phyloP scores from a whole-genome alignment of 2,888 invertebrate species.

The Tetragonula carbonaria region DNA sequence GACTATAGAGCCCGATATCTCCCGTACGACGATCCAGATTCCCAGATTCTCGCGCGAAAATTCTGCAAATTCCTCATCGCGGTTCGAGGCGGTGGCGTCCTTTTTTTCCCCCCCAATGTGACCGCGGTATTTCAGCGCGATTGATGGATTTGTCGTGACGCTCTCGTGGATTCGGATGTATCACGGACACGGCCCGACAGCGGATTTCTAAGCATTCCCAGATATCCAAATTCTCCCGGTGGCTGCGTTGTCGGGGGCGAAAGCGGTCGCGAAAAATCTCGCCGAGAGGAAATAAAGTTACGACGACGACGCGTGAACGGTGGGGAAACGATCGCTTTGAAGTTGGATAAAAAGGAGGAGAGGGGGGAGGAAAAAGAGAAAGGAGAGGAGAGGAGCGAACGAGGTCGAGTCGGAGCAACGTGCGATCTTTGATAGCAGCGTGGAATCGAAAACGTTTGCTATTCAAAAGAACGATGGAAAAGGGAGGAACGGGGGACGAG shows the following conservation, averaged over 20 bases:
- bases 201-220: slow-evolving; percentile 3
- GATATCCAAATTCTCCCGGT: slow-evolving; percentile 5
- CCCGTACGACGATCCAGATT: neutral
- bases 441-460: slow-evolving; percentile 33
- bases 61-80: neutral
- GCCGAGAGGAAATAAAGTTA: slow-evolving; percentile 6
- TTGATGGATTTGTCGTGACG: slow-evolving; percentile 70
- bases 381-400: neutral
- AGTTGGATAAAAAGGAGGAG: neutral
- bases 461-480: slow-evolving; percentile 1
- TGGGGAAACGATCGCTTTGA: slow-evolving; percentile 8
- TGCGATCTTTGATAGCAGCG: slow-evolving; percentile 23
- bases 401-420: slow-evolving; percentile 12
- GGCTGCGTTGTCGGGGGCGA: neutral
- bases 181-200: slow-evolving; percentile 8
- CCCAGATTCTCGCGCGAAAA: neutral
- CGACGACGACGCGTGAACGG: neutral
- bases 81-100: too few relatives aligned
- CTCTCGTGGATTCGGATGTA: slow-evolving; percentile 57
- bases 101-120: neutral
- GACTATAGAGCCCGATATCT: neutral
- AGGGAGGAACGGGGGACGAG: too few relatives aligned
- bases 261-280: neutral
- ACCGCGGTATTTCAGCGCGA: slow-evolving; percentile 41
- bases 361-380: too few relatives aligned